Evolutionary conservation across 1,140 invertebrate species (phyloP).

Genomic region (Pogonus chalceus): DNA sequence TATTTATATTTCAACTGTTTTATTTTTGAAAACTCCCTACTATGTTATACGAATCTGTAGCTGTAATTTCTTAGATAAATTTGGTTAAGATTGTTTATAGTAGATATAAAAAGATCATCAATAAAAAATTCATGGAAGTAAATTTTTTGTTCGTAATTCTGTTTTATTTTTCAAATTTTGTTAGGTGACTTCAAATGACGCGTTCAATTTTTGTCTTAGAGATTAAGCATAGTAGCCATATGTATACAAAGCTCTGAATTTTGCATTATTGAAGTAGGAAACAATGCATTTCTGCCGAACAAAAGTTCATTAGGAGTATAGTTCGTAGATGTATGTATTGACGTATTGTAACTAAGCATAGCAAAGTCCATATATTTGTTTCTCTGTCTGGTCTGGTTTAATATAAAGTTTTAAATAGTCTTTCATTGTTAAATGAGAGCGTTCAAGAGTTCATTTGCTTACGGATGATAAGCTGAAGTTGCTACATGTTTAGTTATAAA

Average conservation of each 20-base stretch:
- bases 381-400: constrained; percentile 19
- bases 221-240: constrained; percentile 27
- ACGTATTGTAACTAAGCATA: constrained; percentile 33
- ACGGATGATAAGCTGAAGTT: constrained; percentile 23
- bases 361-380: constrained; percentile 27
- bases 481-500: no score
- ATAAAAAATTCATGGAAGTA: no score
- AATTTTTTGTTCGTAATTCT: constrained; percentile 15
- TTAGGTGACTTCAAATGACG: constrained; percentile 24
- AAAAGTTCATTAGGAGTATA: no score
- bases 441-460: constrained; percentile 31
- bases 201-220: constrained; percentile 27
- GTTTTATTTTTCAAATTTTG: constrained; percentile 26
- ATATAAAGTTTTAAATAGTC: constrained; percentile 29
- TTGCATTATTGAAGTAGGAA: constrained; percentile 20
- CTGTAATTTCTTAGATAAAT: constrained; percentile 5
- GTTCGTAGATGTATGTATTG: constrained; percentile 29
- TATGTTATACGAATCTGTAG: background rate
- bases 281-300: constrained; percentile 23
- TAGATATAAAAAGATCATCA: constrained; percentile 16
- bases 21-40: constrained; percentile 14
- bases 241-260: constrained; percentile 20
- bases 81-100: constrained; percentile 10
- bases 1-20: constrained; percentile 13
- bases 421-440: constrained; percentile 26